Base-by-base conservation (phyloP, 2,888 invertebrate species). In the Monopis laevigella region DNA sequence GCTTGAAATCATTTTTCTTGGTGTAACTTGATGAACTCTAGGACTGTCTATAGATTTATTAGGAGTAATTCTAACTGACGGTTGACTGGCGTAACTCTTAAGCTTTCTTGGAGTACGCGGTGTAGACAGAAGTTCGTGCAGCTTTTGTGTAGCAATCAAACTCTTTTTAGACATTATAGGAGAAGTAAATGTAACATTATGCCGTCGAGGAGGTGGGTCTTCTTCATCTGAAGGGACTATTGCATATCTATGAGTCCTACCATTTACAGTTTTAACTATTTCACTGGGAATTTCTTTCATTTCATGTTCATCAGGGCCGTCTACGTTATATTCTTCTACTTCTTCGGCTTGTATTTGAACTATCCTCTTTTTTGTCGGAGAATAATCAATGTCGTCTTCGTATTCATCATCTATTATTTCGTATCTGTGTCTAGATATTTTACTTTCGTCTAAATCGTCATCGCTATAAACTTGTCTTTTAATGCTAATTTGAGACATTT, bases 121-220 rank as follows among this genome's bases (percentile, higher is more conserved):
- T 0, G 91, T 91, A 1, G 88, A 86, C 0, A 91, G 58, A 2
- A 91, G 59, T 52, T 91, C 90, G 59, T 91, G 90, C 0, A 92
- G 65, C 53, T 88, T 90, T 54, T 89, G 89, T 0, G 91, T 91
- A 0, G 91, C 91, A 14, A 84, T 83, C 0, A 88, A 67, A 59
- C 88, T 88, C 52, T 84, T 84, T 39, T 83, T 64, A 1, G 84
- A 81, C 62, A 84, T 83, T 16, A 65, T 63, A 0, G 71, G 70
- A 0, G 58, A 72, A 32, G 67, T 69, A 51, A 65, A 84, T 1
- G 66, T 84, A 1, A 65, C 70, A 3, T 65, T 58, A 49, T 66
- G 32, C 65, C 69, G 57, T 56, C 71, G 55, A 43, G 73, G 54
- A 14, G 7, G 10, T 2, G 10, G 12, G 1, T 62, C 63, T n/a